Base-by-base conservation (phyloP, 2,888 invertebrate species). In the Leptopterna dolabrata region DNA sequence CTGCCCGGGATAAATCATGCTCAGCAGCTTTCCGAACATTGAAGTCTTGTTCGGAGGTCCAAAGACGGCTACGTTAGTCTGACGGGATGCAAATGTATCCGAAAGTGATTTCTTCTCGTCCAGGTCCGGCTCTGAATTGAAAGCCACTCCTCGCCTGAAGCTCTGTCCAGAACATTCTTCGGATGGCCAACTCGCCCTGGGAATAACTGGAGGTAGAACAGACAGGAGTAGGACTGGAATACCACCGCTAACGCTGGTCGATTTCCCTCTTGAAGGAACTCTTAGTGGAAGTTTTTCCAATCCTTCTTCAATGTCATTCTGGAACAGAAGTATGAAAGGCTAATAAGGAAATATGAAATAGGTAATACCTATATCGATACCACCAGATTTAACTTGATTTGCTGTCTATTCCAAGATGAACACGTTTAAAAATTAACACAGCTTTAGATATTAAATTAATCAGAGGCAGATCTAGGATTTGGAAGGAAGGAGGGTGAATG, bases 171-270 rank as follows among this genome's bases (percentile, higher is more conserved):
- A 81, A 4, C 88, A 87, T 90, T 95, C 95, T 0, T 95, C 94
- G 14, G 95, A 95, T 0, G 96, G 96, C 96, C 95, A 96, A 91
- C 95, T 95, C 7, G 95, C 95, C 70, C 95, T 93, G 0, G 95
- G 95, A 85, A 95, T 95, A 82, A 95, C 95, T 0, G 95, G 95
- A 0, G 95, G 95, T 0, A 95, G 92, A 9, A 95, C 95, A 24
- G 95, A 95, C 1, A 96, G 93, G 43, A 95, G 92, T 11, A 95
- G 92, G 92, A 95, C 93, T 0, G 95, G 95, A 29, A 95, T 92
- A 24, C 95, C 95, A 16, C 95, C 95, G 41, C 94, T 94, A 88
- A 95, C 93, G 91, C 95, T 95, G 0, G 95, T 95, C 9, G 95
- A 94, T 89, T 45, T 90, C 13, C 89, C 90, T n/a, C 90, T 86